Conservation (phyloP, 2,888 invertebrate species). For the Hirtodrosophila cameraria region DNA sequence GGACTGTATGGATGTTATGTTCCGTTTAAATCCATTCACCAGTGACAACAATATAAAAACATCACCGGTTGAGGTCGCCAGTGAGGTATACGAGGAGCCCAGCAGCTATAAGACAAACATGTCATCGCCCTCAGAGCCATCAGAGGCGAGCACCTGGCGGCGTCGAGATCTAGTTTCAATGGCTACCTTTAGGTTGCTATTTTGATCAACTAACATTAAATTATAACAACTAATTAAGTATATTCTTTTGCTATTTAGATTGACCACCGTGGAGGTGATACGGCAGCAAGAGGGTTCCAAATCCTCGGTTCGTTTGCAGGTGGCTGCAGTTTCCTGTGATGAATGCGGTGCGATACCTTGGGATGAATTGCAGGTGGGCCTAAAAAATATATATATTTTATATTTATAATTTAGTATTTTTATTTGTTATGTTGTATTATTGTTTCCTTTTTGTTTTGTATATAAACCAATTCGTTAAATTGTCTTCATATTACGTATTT, state of each 20-base stretch:
- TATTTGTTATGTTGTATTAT: conserved; percentile 13
- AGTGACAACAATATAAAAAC: conserved; percentile 85
- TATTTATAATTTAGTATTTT: conserved; percentile 19
- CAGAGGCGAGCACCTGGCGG: conserved; percentile 91
- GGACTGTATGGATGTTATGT: conserved; percentile 89
- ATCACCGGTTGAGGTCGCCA: conserved; percentile 90
- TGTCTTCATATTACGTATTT: too few relatives aligned
- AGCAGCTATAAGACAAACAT: conserved; percentile 86
- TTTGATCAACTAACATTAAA: too few relatives aligned
- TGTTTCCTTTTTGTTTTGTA: conserved; percentile 50
- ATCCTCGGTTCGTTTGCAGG: conserved; percentile 88
- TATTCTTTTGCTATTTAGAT: conserved; percentile 86
- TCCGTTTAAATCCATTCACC: conserved; percentile 85
- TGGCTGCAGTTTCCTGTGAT: conserved; percentile 89
- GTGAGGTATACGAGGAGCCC: conserved; percentile 92
- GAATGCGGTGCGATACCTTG: conserved; percentile 95
- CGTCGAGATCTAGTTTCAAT: conserved; percentile 90
- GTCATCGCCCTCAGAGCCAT: conserved; percentile 93
- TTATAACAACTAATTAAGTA: conserved; percentile 19
- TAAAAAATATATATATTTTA: background rate
- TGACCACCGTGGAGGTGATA: conserved; percentile 90
- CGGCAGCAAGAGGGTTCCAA: conserved; percentile 89
- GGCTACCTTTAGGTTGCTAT: conserved; percentile 83
- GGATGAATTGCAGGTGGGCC: conserved; percentile 95
- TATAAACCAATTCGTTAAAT: too few relatives aligned